Base-by-base conservation (phyloP, 2,888 invertebrate genomes). In the Hydriomena furcata region DNA sequence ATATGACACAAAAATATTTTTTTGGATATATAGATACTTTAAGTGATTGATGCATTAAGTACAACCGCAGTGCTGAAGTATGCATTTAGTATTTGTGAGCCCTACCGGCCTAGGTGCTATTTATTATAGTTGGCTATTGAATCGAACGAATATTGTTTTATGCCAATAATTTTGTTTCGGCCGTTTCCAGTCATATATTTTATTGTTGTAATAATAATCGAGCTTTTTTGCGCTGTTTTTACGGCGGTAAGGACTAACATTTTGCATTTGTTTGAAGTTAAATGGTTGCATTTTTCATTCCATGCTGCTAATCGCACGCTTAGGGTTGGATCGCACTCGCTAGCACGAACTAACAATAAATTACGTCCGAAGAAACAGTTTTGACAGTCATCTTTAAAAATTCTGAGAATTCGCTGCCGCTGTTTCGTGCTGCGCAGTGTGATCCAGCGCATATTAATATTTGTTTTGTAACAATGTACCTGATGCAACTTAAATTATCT, bases 51-150 rank as follows among this genome's bases (percentile, higher is more conserved):
- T n/a, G n/a, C 31, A 6, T 23, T 10, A n/a, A 23, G 34, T 21
- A 23, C 4, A n/a, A 11, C 13, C n/a, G 11, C 23, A 41, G 8
- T 32, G 31, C 41, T 41, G 41, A 31, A 31, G 31, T 2, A 7
- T 24, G 41, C 31, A 23, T 28, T 6, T 54, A 41, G 13, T 41
- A 24, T 41, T 31, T 7, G 61, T 57, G 61, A 55, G 61, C 63
- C 65, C 66, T 73, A 12, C 68, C 77, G 73, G 71, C 65, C 73
- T 79, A 81, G 86, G 86, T 87, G 87, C 87, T 86, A 85, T 78
- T 75, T 73, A 72, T 79, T 82, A 66, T 73, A 74, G 62, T 67
- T 65, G 65, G 17, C 67, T 67, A 55, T 61, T 50, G 55, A 52
- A 63, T 51, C 38, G 27, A 41, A 6, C 21, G 21, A 25, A 41